Percentiles rank a stretch among this genome's conserved stretches.
Conservation (phyloP, 2,888 invertebrate genomes). For the Nasonovia ribisnigri region DNA sequence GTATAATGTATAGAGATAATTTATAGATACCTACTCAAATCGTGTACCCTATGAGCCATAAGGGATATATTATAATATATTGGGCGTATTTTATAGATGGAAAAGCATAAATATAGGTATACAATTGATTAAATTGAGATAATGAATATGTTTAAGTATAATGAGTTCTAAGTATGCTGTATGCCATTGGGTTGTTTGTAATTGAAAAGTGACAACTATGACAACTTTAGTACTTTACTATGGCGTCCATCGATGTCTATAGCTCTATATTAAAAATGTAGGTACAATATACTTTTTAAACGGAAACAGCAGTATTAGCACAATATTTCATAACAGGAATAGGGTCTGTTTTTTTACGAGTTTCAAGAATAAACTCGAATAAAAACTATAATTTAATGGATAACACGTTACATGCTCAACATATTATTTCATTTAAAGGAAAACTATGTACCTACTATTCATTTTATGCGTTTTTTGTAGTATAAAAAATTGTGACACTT, state of each 20-base stretch:
- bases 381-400: conserved; percentile 19
- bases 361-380: neutral
- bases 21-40: neutral
- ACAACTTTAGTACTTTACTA: neutral
- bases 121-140: neutral
- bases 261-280: neutral
- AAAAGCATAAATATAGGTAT: neutral
- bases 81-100: neutral
- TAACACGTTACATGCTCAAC: neutral
- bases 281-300: neutral
- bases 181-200: neutral
- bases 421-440: neutral
- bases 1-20: neutral
- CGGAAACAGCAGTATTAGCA: neutral
- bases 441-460: neutral
- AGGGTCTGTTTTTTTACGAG: conserved; percentile 1
- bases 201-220: neutral
- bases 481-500: neutral
- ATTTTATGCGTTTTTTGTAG: neutral
- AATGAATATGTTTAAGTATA: neutral
- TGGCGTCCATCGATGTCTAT: neutral
- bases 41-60: neutral
- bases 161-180: neutral
- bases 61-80: neutral
- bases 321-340: neutral